These are phyloP conservation scores for Caenorhabditis brenneri DNA, from an alignment of 1,140 invertebrate species.

Conservation along the genomic window DNA sequence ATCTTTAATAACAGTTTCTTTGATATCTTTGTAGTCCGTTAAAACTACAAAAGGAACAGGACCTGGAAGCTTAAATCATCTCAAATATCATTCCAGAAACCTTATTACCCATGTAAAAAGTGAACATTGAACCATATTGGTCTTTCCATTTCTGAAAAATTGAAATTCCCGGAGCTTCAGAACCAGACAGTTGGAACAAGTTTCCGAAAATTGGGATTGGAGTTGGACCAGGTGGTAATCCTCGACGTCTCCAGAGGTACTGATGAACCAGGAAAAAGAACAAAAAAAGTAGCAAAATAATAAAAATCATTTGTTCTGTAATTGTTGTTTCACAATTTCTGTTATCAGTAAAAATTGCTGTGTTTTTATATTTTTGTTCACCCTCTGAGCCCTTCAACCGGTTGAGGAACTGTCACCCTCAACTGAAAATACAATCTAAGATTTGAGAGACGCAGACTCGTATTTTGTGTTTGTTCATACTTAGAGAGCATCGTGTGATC, in stretches of 20 bases:
- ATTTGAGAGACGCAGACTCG: not conserved
- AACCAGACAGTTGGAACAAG: not conserved
- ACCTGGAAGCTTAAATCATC: conserved; percentile 8
- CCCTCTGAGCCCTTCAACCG: not conserved
- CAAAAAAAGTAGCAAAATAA: not conserved
- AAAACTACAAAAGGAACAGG: conserved; percentile 47
- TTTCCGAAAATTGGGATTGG: conserved; percentile 48
- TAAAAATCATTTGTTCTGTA: not conserved
- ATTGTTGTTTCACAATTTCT: too few species aligned
- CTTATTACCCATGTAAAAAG: conserved; percentile 53
- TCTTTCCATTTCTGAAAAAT: conserved; percentile 45
- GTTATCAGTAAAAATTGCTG: not conserved
- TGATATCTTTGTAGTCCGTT: conserved; percentile 43
- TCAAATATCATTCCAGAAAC: too few species aligned
- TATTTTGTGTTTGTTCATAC: conserved; percentile 18
- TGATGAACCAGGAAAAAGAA: conserved; percentile 30
- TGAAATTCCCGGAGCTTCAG: conserved; percentile 31
- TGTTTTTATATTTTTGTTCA: not conserved
- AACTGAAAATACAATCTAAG: not conserved
- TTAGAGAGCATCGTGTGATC: not conserved
- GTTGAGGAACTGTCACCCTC: not conserved
- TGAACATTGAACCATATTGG: conserved; percentile 50
- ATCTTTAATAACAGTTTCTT: conserved; percentile 51
- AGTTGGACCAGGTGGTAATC: conserved; percentile 45
- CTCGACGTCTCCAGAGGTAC: conserved; percentile 41